These are phyloP conservation scores for Poeciliopsis infans DNA, from an alignment of 2,797 vertebrate genomes.

Conservation along the genomic window DNA sequence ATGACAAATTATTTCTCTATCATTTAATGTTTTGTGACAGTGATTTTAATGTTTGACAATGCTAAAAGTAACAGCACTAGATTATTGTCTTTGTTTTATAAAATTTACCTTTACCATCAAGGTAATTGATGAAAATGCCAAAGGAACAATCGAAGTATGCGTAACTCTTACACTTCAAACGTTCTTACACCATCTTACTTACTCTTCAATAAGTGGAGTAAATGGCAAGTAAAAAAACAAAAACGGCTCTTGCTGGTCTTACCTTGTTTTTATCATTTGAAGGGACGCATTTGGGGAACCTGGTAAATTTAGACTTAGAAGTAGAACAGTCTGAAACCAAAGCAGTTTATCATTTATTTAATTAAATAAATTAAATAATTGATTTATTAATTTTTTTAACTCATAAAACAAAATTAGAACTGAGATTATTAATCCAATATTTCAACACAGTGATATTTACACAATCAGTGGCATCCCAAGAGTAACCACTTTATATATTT, in stretches of 20 bases:
- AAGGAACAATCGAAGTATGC: background rate
- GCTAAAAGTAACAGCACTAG: background rate
- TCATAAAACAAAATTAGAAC: no score
- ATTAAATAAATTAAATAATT: no score
- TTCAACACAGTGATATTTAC: background rate
- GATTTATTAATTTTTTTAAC: no score
- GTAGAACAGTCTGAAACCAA: no score
- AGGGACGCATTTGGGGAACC: no score
- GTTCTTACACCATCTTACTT: background rate
- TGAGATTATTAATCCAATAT: background rate
- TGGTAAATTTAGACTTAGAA: no score
- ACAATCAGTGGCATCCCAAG: background rate
- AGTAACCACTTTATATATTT: background rate
- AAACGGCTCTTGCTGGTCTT: no score
- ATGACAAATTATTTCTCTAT: background rate
- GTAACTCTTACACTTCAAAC: background rate
- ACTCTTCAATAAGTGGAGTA: no score
- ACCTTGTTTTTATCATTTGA: no score
- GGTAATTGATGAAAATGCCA: background rate
- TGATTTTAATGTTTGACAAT: background rate
- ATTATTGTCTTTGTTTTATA: background rate
- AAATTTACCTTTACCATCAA: background rate
- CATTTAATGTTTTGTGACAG: constrained; percentile 11
- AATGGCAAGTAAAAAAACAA: no score
- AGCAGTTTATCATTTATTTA: no score